phyloP scores from a whole-genome alignment of 1,140 invertebrate species.

The Heliconius congener region DNA sequence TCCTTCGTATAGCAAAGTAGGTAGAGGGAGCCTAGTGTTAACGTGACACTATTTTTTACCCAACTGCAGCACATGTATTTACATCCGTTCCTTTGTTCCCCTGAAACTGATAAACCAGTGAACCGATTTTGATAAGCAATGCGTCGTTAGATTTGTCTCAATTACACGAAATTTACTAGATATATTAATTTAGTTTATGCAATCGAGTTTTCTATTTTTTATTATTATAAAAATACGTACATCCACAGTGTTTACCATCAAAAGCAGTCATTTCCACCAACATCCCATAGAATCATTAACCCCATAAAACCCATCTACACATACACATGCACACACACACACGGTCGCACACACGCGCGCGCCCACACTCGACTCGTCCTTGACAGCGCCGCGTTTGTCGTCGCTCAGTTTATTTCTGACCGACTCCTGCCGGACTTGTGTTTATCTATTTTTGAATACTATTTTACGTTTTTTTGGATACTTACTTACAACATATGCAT shows the following conservation, averaged over 20 bases:
- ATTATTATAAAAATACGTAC: too few species aligned
- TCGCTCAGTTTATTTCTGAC: conserved; percentile 23
- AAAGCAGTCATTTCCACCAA: not conserved
- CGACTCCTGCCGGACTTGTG: conserved; percentile 27
- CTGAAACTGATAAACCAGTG: too few species aligned
- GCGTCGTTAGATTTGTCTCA: too few species aligned
- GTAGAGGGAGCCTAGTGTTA: too few species aligned
- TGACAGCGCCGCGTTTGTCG: conserved; percentile 33
- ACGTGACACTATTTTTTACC: too few species aligned
- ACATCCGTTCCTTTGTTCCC: too few species aligned
- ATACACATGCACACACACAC: not conserved
- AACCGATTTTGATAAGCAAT: too few species aligned
- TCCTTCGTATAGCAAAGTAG: too few species aligned
- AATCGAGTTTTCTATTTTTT: not conserved
- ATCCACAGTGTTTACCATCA: not conserved
- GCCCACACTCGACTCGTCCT: conserved; percentile 32
- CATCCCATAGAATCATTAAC: conserved; percentile 28
- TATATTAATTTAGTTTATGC: too few species aligned
- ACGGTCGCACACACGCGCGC: not conserved
- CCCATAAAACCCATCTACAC: conserved; percentile 26
- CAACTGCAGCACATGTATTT: too few species aligned
- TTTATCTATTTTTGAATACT: conserved; percentile 27
- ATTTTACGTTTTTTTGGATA: not conserved
- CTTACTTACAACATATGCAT: too few species aligned
- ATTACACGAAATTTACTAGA: too few species aligned